Base-by-base conservation (phyloP, 1,140 invertebrate species). In the Lineus longissimus region DNA sequence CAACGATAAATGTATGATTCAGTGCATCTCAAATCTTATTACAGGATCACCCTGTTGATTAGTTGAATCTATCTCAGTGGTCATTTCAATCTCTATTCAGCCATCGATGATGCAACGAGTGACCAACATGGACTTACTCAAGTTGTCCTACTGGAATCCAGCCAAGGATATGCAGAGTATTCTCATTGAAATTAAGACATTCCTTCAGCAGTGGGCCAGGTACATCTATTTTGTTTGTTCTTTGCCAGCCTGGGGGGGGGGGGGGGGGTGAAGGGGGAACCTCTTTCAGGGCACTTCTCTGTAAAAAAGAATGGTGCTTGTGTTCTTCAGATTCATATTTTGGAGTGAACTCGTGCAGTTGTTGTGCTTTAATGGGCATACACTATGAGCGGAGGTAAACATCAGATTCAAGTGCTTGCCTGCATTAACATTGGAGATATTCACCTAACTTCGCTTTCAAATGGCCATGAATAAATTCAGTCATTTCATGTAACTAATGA, bases 61-160 rank as follows among this genome's bases (percentile, higher is more conserved):
- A 13, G 19, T 19, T 43, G 40, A 13, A 43, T 43, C 11, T 43
- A n/a, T 43, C 40, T 13, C 11, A 43, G 11, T 43, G 40, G 40
- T 19, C 19, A 19, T 43, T 13, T 43, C 19, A 43, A 11, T 11
- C 40, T 43, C 11, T 43, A 7, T 51, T n/a, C 25, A 51, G 47
- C 47, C 71, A 27, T 71, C 70, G 2, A 74, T 77, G 71, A 77
- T 77, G 77, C 71, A 78, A 40, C 64, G 75, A 25, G 73, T 79
- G 6, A 73, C 77, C n/a, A 76, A 71, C 62, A 73, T 79, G 76
- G 75, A 78, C 63, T 64, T 76, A 43, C 60, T 79, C 1, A 78
- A 78, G 62, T 63, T 78, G 40, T 73, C 75, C 2, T 71, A 73
- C 54, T 79, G 77, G 77, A 76, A 74, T 59, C 75, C 77, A 31